phyloP scores from a whole-genome alignment of 2,888 invertebrate species.

The Epistrophe eligans region DNA sequence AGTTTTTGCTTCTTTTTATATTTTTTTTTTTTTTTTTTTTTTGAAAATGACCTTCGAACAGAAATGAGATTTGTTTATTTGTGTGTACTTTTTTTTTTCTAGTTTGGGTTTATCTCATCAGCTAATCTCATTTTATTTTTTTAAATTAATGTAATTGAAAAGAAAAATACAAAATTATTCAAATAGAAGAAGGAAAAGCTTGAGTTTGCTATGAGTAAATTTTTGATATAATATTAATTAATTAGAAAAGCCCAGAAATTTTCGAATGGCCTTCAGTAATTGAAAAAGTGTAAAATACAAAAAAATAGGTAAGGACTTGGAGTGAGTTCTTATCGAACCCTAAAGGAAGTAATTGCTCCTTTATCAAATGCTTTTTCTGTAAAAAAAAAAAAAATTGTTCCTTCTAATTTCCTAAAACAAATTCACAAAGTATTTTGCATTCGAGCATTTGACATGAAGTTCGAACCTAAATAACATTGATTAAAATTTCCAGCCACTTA shows the following conservation, averaged over 20 bases:
- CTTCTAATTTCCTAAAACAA: background rate
- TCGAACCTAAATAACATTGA: constrained; percentile 3
- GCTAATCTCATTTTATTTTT: background rate
- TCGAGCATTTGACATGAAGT: background rate
- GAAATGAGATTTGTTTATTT: background rate
- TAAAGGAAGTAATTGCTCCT: background rate
- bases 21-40: background rate
- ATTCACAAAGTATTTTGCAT: background rate
- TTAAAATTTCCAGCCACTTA: constrained; percentile 6
- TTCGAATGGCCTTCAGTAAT: too few relatives aligned
- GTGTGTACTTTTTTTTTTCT: background rate
- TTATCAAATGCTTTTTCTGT: background rate
- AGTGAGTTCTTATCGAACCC: too few relatives aligned
- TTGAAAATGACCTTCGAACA: background rate
- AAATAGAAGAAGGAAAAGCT: too few relatives aligned
- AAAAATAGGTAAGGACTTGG: too few relatives aligned
- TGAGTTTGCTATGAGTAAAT: too few relatives aligned
- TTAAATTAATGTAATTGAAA: too few relatives aligned
- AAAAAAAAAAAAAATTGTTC: background rate
- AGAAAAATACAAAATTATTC: too few relatives aligned
- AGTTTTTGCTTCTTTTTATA: background rate
- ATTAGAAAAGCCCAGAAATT: too few relatives aligned
- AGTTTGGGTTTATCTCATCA: background rate
- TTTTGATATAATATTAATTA: too few relatives aligned
- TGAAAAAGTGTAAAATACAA: too few relatives aligned